Base-by-base conservation (phyloP, 2,888 invertebrate species). In the Yponomeuta malinellus region DNA sequence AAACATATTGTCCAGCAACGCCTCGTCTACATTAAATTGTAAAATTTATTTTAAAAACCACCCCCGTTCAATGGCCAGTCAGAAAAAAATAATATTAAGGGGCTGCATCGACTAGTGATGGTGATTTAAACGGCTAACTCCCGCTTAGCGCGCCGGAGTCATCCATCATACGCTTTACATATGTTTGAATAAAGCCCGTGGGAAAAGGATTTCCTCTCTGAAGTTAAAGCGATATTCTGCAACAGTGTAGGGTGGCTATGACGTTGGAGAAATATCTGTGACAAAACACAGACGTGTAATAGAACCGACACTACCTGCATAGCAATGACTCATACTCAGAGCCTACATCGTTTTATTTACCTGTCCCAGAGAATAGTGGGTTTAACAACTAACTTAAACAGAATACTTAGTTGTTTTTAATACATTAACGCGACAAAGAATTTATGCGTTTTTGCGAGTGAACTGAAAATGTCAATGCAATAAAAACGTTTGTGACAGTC, bases 91-190 rank as follows among this genome's bases (percentile, higher is more conserved):
- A 85, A 85, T 83, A 81, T 83, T 85, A 86, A 84, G 83, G 88
- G 90, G 82, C 79, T 80, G 78, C 79, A 79, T 63, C 63, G 63
- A 64, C 48, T 37, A 59, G 69, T 82, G 90, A 90, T 92, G 85
- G 87, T 89, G 87, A 90, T 89, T 92, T 92, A 90, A 92, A 89
- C 87, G 86, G 82, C 84, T 81, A 82, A 83, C 89, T 86, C 86
- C 85, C 83, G 83, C 78, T 78, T 73, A 87, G 87, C 83, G 85
- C 84, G 81, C 78, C 75, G 78, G 84, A 79, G 85, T 85, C 91
- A 93, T 93, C 93, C 90, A 93, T 93, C 93, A 93, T 90, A 88
- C 87, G 92, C 92, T 93, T 93, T 92, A 92, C 93, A 93, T 93
- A 92, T 93, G 93, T 93, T 93, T 92, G 90, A 90, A 89, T 92